Evolutionary conservation across 2,888 invertebrate species (phyloP).

Genomic region (Agrochola lychnidis): DNA sequence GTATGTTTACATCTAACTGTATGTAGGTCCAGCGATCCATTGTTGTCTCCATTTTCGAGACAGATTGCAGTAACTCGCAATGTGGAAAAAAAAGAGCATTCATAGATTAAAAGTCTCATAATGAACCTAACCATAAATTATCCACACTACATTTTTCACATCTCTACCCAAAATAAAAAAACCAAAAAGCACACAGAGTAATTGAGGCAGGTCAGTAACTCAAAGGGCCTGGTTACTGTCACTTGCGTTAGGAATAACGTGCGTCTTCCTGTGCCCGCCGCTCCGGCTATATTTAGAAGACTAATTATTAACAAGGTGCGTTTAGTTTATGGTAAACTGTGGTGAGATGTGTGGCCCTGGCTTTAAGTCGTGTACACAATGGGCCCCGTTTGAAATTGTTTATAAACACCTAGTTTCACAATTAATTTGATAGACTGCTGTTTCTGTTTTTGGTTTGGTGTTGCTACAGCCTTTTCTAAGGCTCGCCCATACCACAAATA

Average conservation of each 20-base stretch:
- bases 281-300: conserved; percentile 62
- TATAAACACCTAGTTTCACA: background rate
- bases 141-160: conserved; percentile 24
- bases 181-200: conserved; percentile 26
- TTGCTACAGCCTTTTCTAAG: background rate
- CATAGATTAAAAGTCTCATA: background rate
- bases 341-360: conserved; percentile 51
- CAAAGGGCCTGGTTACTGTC: conserved; percentile 55
- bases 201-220: conserved; percentile 65
- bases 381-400: background rate
- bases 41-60: background rate
- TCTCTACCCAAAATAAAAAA: conserved; percentile 8
- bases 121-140: conserved; percentile 1
- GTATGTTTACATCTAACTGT: background rate
- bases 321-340: conserved; percentile 58
- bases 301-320: conserved; percentile 64
- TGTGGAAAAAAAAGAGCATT: background rate
- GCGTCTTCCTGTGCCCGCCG: conserved; percentile 59
- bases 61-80: background rate
- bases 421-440: conserved; percentile 5
- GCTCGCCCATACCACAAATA: background rate
- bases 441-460: background rate
- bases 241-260: conserved; percentile 52
- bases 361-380: conserved; percentile 22
- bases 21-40: background rate